phyloP scores from a whole-genome alignment of 2,797 vertebrate genomes.

The Anniella stebbinsi region DNA sequence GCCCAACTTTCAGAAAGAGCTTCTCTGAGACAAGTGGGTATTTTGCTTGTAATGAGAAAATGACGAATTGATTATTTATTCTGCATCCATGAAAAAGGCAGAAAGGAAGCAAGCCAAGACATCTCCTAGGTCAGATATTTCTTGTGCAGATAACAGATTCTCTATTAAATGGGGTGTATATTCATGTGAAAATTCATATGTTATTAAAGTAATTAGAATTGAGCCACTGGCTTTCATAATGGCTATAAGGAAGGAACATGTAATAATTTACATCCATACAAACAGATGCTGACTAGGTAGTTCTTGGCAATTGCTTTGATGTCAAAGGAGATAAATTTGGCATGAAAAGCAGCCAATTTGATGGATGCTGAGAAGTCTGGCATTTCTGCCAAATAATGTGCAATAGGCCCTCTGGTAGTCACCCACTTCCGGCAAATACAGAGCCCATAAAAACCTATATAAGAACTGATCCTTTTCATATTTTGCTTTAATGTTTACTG shows the following conservation, averaged over 20 bases:
- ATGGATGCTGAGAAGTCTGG: neutral
- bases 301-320: neutral
- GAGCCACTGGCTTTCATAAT: neutral
- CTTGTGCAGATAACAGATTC: too few relatives aligned
- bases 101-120: too few relatives aligned
- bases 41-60: neutral
- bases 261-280: neutral
- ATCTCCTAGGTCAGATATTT: too few relatives aligned
- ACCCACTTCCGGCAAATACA: neutral
- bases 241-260: neutral
- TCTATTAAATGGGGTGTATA: too few relatives aligned
- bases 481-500: neutral
- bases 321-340: neutral
- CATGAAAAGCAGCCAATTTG: neutral
- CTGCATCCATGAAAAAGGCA: too few relatives aligned
- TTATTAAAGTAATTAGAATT: neutral
- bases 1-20: neutral
- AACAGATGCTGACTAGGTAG: neutral
- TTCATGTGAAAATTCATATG: too few relatives aligned
- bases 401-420: too few relatives aligned
- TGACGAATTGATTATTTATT: too few relatives aligned
- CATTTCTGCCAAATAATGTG: neutral
- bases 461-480: neutral
- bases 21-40: neutral
- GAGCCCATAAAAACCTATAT: neutral